Percentiles rank a stretch among this genome's conserved stretches.
Evolutionary conservation across 2,888 invertebrate genomes (phyloP).

Genomic region (Gibbula magus): DNA sequence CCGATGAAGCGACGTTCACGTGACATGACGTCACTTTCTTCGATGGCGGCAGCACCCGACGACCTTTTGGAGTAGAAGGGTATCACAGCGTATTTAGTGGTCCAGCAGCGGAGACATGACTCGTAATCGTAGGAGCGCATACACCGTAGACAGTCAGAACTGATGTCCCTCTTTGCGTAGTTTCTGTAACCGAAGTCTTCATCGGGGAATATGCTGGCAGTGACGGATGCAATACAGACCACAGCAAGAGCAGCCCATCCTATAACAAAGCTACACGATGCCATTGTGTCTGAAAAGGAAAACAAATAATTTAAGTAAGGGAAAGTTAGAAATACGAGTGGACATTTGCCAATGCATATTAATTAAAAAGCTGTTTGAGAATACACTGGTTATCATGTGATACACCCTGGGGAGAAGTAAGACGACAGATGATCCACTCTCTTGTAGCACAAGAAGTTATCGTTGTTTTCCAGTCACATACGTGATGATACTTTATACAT

Average conservation of each 20-base stretch:
- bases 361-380: no score
- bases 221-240: not conserved
- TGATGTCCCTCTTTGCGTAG: not conserved
- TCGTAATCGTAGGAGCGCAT: constrained; percentile 21
- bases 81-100: constrained; percentile 19
- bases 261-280: not conserved
- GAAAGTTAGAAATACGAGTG: no score
- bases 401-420: no score
- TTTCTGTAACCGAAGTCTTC: constrained; percentile 14
- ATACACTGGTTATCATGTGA: no score
- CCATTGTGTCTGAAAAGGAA: no score
- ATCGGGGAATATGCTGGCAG: not conserved
- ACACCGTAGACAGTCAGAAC: constrained; percentile 24
- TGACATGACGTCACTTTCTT: not conserved
- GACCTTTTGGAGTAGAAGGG: constrained; percentile 29
- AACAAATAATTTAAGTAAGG: no score
- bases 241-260: not conserved
- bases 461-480: no score
- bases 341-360: no score
- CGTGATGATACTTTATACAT: no score
- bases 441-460: no score
- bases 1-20: constrained; percentile 26
- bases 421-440: no score
- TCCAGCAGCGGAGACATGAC: constrained; percentile 30
- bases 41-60: not conserved